Conservation (phyloP, 2,113 vertebrate species). For the Parus major region DNA sequence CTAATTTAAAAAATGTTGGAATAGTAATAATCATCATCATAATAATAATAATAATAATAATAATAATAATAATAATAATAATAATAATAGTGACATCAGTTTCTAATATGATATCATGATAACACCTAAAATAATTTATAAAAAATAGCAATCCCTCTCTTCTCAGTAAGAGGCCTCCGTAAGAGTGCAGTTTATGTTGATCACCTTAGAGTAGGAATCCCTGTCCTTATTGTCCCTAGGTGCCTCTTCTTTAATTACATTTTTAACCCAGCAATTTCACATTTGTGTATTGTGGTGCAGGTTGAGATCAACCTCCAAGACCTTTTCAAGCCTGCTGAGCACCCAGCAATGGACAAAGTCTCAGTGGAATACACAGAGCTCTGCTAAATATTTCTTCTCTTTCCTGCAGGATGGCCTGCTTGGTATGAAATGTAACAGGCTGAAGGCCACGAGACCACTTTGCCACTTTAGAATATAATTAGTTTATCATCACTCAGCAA, state of each 20-base stretch:
- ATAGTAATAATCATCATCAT: neutral
- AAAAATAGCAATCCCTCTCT: neutral
- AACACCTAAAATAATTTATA: neutral
- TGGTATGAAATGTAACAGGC: neutral
- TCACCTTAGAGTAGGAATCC: neutral
- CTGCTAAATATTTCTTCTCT: neutral
- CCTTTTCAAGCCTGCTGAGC: neutral
- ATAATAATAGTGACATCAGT: neutral
- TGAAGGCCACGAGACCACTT: neutral
- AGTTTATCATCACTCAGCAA: neutral
- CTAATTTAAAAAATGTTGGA: neutral
- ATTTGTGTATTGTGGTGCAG: neutral
- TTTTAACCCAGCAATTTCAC: neutral
- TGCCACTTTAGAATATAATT: neutral
- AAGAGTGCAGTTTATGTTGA: neutral
- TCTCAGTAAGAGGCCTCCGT: neutral
- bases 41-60: neutral
- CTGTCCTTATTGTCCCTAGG: neutral
- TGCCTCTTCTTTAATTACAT: neutral
- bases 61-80: too few relatives aligned
- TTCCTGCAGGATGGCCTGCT: neutral
- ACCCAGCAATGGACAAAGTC: neutral
- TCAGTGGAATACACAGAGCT: neutral
- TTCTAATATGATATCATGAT: neutral
- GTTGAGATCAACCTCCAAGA: neutral